These are phyloP conservation scores for Poecilia latipinna DNA, from an alignment of 2,113 vertebrate genomes.

Conservation along the genomic window DNA sequence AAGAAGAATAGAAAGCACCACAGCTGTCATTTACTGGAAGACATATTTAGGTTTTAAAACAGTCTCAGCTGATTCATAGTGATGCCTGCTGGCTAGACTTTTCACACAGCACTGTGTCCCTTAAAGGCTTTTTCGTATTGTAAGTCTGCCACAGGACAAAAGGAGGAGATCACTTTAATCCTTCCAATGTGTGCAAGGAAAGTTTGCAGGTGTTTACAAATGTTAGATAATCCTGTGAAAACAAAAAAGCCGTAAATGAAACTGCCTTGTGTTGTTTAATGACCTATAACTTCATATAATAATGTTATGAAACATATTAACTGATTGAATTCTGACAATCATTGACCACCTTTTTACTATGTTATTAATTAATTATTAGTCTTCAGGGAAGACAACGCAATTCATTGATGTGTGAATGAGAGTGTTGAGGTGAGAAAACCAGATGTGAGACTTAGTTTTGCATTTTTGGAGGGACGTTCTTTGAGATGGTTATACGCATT, in stretches of 20 bases:
- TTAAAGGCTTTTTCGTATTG: slow-evolving; percentile 56
- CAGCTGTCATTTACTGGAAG: slow-evolving; percentile 22
- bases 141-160: slow-evolving; percentile 55
- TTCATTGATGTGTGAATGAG: slow-evolving; percentile 11
- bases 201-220: slow-evolving; percentile 38
- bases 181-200: slow-evolving; percentile 15
- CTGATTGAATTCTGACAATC: background rate
- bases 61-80: slow-evolving; percentile 42
- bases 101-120: slow-evolving; percentile 55
- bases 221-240: slow-evolving; percentile 36
- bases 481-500: too few relatives aligned
- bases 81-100: slow-evolving; percentile 42
- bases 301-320: background rate
- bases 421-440: background rate
- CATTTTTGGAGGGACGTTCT: background rate
- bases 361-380: background rate
- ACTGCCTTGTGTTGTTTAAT: background rate
- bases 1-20: background rate
- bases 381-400: background rate
- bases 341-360: background rate
- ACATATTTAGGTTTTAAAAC: slow-evolving; percentile 26
- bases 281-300: background rate
- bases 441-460: background rate
- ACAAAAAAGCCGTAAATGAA: background rate
- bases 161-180: slow-evolving; percentile 40